Percentiles rank a stretch among this genome's conserved stretches.
These are phyloP conservation scores for Spodoptera picta DNA, from an alignment of 2,888 invertebrate species.

Conservation along the genomic window DNA sequence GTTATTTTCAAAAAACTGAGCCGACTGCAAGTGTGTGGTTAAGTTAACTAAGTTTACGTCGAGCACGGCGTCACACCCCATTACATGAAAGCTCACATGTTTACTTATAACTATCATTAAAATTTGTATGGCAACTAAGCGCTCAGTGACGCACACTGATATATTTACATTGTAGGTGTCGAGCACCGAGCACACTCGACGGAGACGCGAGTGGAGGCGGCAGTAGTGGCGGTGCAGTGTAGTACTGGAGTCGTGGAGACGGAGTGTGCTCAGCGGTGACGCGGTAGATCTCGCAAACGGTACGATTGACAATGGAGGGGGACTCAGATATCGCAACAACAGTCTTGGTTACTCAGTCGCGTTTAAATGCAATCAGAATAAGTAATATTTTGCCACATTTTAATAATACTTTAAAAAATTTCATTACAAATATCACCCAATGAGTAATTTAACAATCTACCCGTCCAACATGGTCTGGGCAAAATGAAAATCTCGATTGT, in stretches of 20 bases:
- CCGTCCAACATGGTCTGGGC: constrained; percentile 70
- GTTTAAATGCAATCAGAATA: constrained; percentile 77
- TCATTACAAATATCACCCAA: constrained; percentile 84
- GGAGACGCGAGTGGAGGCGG: constrained; percentile 12
- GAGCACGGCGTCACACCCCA: constrained; percentile 57
- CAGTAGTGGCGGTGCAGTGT: constrained; percentile 13
- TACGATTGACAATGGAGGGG: constrained; percentile 46
- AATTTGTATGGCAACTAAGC: constrained; percentile 88
- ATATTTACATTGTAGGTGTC: constrained; percentile 77
- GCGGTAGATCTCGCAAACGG: constrained; percentile 41
- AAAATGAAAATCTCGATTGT: constrained; percentile 78
- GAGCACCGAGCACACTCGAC: constrained; percentile 33
- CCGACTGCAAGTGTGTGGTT: constrained; percentile 10
- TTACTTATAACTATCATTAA: constrained; percentile 83
- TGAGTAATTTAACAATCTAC: constrained; percentile 77
- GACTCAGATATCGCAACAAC: constrained; percentile 77
- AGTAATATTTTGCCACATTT: constrained; percentile 77
- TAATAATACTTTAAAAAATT: constrained; percentile 79
- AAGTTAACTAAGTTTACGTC: constrained; percentile 2
- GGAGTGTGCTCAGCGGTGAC: constrained; percentile 24
- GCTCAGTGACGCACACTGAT: constrained; percentile 82
- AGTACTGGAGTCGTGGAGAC: constrained; percentile 3
- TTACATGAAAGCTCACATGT: constrained; percentile 67
- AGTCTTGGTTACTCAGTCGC: constrained; percentile 81
- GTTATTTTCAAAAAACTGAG: constrained; percentile 21